These are phyloP conservation scores for Chascanopsetta lugubris DNA, from an alignment of 2,113 vertebrate genomes.

Conservation along the genomic window DNA sequence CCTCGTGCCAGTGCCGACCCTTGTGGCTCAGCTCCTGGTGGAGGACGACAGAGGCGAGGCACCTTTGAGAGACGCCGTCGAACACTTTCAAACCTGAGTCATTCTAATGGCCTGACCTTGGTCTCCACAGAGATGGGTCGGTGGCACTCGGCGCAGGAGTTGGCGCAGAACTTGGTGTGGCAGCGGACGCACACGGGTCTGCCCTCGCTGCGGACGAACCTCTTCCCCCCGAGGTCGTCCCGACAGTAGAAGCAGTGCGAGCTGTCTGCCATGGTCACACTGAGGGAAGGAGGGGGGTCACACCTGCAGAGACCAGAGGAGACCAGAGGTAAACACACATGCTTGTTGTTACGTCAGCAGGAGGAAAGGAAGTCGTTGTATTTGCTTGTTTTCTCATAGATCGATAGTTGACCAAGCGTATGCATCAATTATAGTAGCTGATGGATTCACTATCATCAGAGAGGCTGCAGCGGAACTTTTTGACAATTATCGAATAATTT, in stretches of 20 bases:
- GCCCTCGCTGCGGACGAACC: slow-evolving; percentile 90
- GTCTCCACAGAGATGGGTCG: slow-evolving; percentile 91
- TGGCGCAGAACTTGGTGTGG: slow-evolving; percentile 94
- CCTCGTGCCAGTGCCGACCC: slow-evolving; percentile 92
- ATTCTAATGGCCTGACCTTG: slow-evolving; percentile 72
- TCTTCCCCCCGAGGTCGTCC: slow-evolving; percentile 89
- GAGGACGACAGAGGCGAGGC: neutral
- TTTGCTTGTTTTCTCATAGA: too few relatives aligned
- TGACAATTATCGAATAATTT: too few relatives aligned
- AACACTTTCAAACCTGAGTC: neutral
- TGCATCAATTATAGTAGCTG: too few relatives aligned
- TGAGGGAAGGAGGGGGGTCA: slow-evolving; percentile 65
- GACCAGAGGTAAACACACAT: neutral
- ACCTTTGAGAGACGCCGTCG: too few relatives aligned
- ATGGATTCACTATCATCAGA: too few relatives aligned
- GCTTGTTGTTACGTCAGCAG: neutral
- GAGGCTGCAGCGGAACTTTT: too few relatives aligned
- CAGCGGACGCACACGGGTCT: slow-evolving; percentile 91
- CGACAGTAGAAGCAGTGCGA: slow-evolving; percentile 92
- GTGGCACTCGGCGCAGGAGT: slow-evolving; percentile 90
- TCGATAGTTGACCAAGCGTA: too few relatives aligned
- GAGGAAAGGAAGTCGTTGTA: too few relatives aligned
- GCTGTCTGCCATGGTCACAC: slow-evolving; percentile 87
- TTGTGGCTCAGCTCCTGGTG: slow-evolving; percentile 92
- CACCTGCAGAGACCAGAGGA: slow-evolving; percentile 4